These are phyloP conservation scores for Drosophila pseudotalamancana DNA, from an alignment of 2,888 invertebrate genomes.

Conservation along the genomic window DNA sequence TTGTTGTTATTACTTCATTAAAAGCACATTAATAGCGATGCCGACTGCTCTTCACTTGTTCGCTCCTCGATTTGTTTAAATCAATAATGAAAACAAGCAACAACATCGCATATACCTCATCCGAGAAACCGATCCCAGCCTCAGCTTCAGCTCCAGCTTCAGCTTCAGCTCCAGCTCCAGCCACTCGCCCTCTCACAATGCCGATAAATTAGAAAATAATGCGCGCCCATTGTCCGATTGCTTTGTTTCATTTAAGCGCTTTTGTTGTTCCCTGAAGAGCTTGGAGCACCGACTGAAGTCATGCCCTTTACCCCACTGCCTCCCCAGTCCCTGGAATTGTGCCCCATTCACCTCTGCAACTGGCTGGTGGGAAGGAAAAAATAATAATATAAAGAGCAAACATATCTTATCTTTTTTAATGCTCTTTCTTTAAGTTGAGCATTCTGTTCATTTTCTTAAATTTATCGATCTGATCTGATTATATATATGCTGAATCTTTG, in stretches of 20 bases:
- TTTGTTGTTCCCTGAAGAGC: constrained; percentile 62
- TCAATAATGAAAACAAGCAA: constrained; percentile 73
- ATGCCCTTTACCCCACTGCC: constrained; percentile 2
- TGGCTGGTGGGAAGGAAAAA: constrained; percentile 37
- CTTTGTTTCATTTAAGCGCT: constrained; percentile 80
- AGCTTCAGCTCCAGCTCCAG: constrained; percentile 32
- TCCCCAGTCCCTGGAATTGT: constrained; percentile 7
- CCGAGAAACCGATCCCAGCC: constrained; percentile 56
- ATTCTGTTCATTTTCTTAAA: neutral
- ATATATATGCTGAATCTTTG: neutral
- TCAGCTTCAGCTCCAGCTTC: constrained; percentile 29
- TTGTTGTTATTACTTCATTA: constrained; percentile 76
- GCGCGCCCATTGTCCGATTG: constrained; percentile 77
- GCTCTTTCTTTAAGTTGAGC: constrained; percentile 18
- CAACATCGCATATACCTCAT: constrained; percentile 32
- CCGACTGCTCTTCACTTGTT: constrained; percentile 71
- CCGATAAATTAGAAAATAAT: constrained; percentile 82
- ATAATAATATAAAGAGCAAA: neutral
- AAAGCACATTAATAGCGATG: constrained; percentile 69
- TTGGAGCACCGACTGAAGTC: constrained; percentile 11
- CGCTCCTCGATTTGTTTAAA: constrained; percentile 73
- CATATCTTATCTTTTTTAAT: constrained; percentile 6
- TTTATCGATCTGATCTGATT: neutral
- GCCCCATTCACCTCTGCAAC: constrained; percentile 39
- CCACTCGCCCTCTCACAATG: constrained; percentile 59